Evolutionary conservation across 2,113 vertebrate species (phyloP), one percentile per base, ranked within the genome.

Genomic region (Neopipo cinnamomea): DNA sequence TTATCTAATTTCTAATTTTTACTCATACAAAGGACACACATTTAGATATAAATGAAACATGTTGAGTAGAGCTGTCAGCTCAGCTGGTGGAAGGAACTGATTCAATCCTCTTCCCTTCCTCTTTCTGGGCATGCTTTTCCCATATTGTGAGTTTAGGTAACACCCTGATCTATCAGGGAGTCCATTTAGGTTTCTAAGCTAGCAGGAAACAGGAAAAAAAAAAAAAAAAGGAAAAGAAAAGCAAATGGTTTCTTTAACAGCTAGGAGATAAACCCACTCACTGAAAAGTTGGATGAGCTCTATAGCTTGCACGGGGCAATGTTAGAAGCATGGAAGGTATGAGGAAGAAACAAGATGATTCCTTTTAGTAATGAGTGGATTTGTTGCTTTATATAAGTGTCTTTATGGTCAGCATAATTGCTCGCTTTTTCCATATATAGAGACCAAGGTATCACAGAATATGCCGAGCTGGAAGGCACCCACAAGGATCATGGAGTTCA

Each of bases 201-300:
- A 62, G 18, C n/a, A 83, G 49, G 2, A 85, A 79, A 79, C 2
- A 9, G 6, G 3, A 3, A 2, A 5, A 16, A 22, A 3, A 2
- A 5, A 16, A 22, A 55, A 5, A 16, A 9, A 21, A 44, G 5
- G 18, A 55, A 16, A 39, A 11, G 2, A 44, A 62, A 46, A 46
- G 3, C 6, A 62, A 53, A 18, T 10, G 5, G 2, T 2, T 39
- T 85, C 53, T 47, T 78, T 47, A 25, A 10, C 30, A 50, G 3
- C 25, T 35, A 8, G 37, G 44, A 73, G 21, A 7, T 47, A 39
- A 12, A 70, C 1, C 2, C 6, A 4, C 14, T 47, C 15, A n/a
- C 24, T 47, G 49, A 56, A 39, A 83, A 33, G 12, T 0, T 59
- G 39, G 11, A 37, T 25, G 25, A 53, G 8, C 5, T 85, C 71